These are phyloP conservation scores for Cremastinae sp. DNA, from an alignment of 2,888 invertebrate genomes.

Conservation along the genomic window DNA sequence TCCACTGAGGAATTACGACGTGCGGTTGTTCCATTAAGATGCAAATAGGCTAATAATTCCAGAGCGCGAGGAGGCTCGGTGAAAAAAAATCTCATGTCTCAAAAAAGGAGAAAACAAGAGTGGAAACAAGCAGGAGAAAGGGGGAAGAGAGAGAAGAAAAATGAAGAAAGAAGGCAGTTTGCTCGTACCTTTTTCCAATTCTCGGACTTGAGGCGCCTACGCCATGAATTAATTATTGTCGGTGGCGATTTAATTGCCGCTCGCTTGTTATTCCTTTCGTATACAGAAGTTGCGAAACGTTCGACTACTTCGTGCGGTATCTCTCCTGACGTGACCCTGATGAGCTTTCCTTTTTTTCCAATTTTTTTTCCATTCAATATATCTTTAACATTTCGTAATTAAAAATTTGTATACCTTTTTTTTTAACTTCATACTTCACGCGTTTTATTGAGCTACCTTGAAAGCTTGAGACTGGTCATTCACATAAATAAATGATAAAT, in stretches of 20 bases:
- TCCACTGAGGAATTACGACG: constrained; percentile 70
- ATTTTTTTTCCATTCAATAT: constrained; percentile 2
- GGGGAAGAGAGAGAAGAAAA: neutral
- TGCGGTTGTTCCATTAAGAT: constrained; percentile 79
- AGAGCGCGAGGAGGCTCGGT: constrained; percentile 67
- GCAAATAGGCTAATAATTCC: constrained; percentile 79
- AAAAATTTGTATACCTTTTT: constrained; percentile 8
- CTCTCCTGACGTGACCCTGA: constrained; percentile 48
- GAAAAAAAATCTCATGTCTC: constrained; percentile 66
- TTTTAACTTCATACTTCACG: neutral
- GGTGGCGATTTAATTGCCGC: constrained; percentile 77
- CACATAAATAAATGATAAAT: constrained; percentile 37
- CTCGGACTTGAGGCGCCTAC: constrained; percentile 73
- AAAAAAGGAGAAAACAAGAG: constrained; percentile 61
- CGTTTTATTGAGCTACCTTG: constrained; percentile 56
- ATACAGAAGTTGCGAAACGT: constrained; percentile 23
- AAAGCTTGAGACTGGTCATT: constrained; percentile 48
- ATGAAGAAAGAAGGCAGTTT: constrained; percentile 9
- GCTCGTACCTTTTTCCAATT: constrained; percentile 72
- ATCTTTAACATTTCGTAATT: too few relatives aligned
- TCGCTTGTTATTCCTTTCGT: constrained; percentile 60
- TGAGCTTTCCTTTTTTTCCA: constrained; percentile 26
- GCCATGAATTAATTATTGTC: constrained; percentile 75
- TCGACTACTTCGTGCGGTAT: constrained; percentile 35
- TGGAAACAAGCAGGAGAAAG: constrained; percentile 68